phyloP scores from a whole-genome alignment of 2,797 vertebrate genomes.

The Alcedo atthis region DNA sequence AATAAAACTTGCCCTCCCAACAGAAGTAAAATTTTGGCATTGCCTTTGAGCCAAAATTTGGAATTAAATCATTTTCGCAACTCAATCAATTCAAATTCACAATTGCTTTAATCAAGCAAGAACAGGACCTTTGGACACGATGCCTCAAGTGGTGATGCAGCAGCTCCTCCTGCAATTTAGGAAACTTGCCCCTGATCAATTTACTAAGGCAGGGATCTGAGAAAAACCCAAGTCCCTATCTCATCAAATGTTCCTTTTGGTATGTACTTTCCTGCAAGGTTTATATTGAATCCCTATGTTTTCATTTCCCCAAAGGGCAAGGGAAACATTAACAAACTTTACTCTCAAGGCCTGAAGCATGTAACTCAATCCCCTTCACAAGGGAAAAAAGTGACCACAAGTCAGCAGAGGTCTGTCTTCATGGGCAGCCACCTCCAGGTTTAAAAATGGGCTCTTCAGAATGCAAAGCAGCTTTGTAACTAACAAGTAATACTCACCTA shows the following conservation, averaged over 20 bases:
- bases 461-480: not conserved
- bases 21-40: not conserved
- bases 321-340: not conserved
- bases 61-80: not conserved
- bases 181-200: not conserved
- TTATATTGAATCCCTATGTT: not conserved
- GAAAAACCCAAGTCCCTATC: not conserved
- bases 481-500: not conserved
- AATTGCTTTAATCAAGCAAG: not conserved
- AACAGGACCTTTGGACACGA: not conserved
- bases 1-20: not conserved
- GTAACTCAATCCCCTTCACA: not conserved
- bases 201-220: not conserved
- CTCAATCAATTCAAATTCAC: too few relatives aligned
- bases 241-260: not conserved
- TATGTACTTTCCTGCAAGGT: not conserved
- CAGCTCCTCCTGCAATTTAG: not conserved
- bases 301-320: not conserved
- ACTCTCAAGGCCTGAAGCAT: not conserved
- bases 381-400: not conserved
- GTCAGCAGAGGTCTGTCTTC: not conserved
- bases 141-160: not conserved
- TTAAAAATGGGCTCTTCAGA: not conserved
- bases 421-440: not conserved
- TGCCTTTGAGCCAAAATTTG: not conserved